Evolutionary conservation across 2,888 invertebrate genomes (phyloP).

Genomic region (Amaurobius ferox): DNA sequence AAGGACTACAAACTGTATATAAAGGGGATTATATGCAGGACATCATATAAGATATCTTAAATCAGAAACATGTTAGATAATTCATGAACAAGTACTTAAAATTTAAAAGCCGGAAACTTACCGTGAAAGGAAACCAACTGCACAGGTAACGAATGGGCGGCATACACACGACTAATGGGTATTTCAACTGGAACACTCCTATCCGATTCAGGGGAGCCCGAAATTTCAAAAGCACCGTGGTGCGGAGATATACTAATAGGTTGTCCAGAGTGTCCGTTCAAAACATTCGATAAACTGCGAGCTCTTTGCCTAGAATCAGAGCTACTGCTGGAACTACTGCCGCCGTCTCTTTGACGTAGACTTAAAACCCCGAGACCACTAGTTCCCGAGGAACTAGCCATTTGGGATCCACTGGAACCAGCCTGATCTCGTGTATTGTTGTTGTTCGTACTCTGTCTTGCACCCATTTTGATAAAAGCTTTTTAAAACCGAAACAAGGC

Average conservation of each 20-base stretch:
- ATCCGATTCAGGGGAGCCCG: conserved; percentile 72
- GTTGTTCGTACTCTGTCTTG: conserved; percentile 70
- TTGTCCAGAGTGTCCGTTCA: conserved; percentile 72
- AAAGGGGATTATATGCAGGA: too few relatives aligned
- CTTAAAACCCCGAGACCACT: conserved; percentile 59
- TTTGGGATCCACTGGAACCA: conserved; percentile 57
- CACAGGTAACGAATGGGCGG: conserved; percentile 92
- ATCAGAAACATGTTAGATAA: too few relatives aligned
- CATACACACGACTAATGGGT: conserved; percentile 73
- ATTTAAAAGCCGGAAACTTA: too few relatives aligned
- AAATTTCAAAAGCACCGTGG: conserved; percentile 67
- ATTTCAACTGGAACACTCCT: conserved; percentile 69
- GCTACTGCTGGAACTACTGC: conserved; percentile 47
- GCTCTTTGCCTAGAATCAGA: conserved; percentile 73
- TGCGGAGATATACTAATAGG: conserved; percentile 71
- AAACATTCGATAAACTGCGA: conserved; percentile 73
- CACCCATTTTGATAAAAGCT: conserved; percentile 61
- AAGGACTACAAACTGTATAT: too few relatives aligned
- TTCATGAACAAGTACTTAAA: too few relatives aligned
- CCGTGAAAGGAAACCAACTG: conserved; percentile 95
- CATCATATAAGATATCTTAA: too few relatives aligned
- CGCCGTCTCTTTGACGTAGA: conserved; percentile 60
- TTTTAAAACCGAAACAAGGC: conserved; percentile 49
- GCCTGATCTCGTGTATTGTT: conserved; percentile 55
- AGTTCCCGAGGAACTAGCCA: conserved; percentile 59